Conservation (phyloP, 2,113 vertebrate genomes). For the Symphodus melops region DNA sequence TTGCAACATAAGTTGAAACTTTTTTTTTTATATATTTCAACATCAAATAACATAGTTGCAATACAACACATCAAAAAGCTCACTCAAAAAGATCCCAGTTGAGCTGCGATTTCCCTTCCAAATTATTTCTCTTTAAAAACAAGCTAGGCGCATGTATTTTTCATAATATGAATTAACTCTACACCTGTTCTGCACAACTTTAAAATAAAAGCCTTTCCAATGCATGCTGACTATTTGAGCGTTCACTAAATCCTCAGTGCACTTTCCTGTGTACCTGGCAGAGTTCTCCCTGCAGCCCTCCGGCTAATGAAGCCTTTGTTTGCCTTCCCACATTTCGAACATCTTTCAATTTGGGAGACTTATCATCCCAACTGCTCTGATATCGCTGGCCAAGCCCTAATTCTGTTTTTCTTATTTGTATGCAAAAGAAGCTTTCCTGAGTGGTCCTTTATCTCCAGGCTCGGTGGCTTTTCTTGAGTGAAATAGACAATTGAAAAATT, state of each 20-base stretch:
- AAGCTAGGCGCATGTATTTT: constrained; percentile 6
- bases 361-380: constrained; percentile 40
- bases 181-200: constrained; percentile 18
- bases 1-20: background rate
- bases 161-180: constrained; percentile 7
- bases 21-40: too few species aligned
- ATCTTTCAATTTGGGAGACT: constrained; percentile 42
- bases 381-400: constrained; percentile 11
- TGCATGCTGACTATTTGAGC: constrained; percentile 22
- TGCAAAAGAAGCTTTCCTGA: constrained; percentile 7
- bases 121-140: constrained; percentile 4
- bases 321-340: constrained; percentile 39
- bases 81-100: background rate
- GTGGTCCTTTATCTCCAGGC: constrained; percentile 11
- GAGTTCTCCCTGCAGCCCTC: constrained; percentile 28
- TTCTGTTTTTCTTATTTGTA: constrained; percentile 32
- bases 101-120: background rate
- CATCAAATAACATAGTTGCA: constrained; percentile 12
- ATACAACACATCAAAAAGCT: constrained; percentile 23
- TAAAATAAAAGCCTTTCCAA: constrained; percentile 6
- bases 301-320: constrained; percentile 53
- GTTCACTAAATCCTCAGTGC: constrained; percentile 19
- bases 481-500: background rate
- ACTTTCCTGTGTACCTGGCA: constrained; percentile 14
- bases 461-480: background rate